phyloP scores from a whole-genome alignment of 2,113 vertebrate genomes.

The Copsychus sechellarum region DNA sequence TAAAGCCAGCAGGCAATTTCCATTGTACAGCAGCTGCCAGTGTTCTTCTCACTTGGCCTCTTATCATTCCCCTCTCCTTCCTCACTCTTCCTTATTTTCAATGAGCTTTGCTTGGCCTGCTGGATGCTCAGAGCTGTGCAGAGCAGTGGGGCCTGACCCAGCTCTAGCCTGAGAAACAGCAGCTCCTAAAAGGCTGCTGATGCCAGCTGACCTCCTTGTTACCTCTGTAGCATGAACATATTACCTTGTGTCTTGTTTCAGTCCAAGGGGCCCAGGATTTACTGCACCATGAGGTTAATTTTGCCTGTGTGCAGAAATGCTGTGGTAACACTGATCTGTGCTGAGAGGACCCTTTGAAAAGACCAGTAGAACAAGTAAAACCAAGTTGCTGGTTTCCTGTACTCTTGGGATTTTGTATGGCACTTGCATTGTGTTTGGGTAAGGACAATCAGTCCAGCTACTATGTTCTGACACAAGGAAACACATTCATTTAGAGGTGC shows the following conservation, averaged over 20 bases:
- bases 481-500: neutral
- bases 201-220: neutral
- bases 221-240: neutral
- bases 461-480: neutral
- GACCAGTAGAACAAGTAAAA: neutral
- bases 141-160: neutral
- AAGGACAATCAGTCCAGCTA: neutral
- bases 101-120: neutral
- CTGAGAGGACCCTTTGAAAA: neutral
- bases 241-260: neutral
- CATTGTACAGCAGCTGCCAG: neutral
- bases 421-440: neutral
- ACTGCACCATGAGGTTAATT: neutral
- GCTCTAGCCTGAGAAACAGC: neutral
- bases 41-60: neutral
- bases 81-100: neutral
- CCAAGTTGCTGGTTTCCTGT: neutral
- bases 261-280: neutral
- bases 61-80: neutral
- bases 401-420: neutral
- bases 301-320: neutral
- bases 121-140: neutral
- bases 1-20: neutral
- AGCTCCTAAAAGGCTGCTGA: neutral
- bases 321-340: neutral